Evolutionary conservation across 2,797 vertebrate genomes (phyloP), one percentile per base, ranked within the genome.

Genomic region (Cichlasoma orientale): DNA sequence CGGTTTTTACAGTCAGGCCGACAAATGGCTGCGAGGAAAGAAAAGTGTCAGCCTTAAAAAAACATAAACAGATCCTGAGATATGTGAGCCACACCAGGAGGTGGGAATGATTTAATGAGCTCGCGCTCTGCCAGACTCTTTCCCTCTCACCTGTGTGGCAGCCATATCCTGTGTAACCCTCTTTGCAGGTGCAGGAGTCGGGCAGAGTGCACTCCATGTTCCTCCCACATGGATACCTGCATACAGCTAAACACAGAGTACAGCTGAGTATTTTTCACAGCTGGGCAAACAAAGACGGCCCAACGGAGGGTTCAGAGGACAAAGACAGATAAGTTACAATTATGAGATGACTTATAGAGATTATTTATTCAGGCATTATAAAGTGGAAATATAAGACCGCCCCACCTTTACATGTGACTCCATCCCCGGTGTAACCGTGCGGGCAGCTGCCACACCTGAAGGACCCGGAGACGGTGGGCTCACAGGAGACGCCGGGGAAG

Each of bases 1-100:
- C 85, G 93, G 92, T 97, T 98, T 93, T 92, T 97, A 87, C 98
- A 99, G 89, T 96, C 95, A 2, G 97, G 97, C 33, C 93, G 94
- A 83, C 97, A 98, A n/a, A 97, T n/a, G 54, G 96, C 97, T 98
- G 92, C 82, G 56, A 56, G 72, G 56, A 56, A 50, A 18, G 50
- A 61, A 14, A 50, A 74, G 21, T 2, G 16, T 25, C 5, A 36
- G n/a, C 10, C 55, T 47, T 38, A 76, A 59, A 27, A 31, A 27
- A 55, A 53, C 33, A 38, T 0, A 72, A 68, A 66, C 33, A 23
- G 68, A 53, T 7, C 2, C 23, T 2, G 36, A 80, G 44, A 25
- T 25, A 16, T 79, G 78, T 0, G 21, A 44, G 1, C 3, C 3
- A 3, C 61, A 57, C 9, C 71, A 8, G 16, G 27, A 63, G n/a